These are phyloP conservation scores for Apocrypta bakeri DNA, from an alignment of 1,140 invertebrate genomes.

Conservation along the genomic window DNA sequence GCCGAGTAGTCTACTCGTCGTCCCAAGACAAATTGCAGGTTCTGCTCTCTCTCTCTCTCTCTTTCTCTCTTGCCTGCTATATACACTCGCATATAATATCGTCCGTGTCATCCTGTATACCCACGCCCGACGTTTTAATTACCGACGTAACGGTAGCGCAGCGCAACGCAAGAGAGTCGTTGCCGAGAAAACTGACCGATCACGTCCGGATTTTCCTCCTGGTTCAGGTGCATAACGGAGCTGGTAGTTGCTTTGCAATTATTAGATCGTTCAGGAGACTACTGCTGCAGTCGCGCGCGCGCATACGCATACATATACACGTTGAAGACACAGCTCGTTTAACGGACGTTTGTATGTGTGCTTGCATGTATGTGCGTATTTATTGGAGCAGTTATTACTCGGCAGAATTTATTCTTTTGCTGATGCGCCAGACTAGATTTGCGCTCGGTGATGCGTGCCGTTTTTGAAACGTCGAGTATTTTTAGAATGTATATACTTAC, in stretches of 20 bases:
- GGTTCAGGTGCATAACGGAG: slow-evolving; percentile 16
- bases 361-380: background rate
- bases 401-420: background rate
- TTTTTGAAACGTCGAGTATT: background rate
- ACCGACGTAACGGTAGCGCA: background rate
- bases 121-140: slow-evolving; percentile 20
- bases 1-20: too few species aligned
- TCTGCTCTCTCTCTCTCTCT: background rate
- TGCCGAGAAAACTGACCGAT: slow-evolving; percentile 7
- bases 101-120: background rate
- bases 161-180: too few species aligned
- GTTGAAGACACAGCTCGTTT: slow-evolving; percentile 16
- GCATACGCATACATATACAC: too few species aligned
- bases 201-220: slow-evolving; percentile 21
- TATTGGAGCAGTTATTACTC: background rate
- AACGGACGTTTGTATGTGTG: background rate
- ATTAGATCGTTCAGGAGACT: background rate
- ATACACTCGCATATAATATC: background rate
- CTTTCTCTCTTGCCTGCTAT: background rate
- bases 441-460: background rate
- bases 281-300: slow-evolving; percentile 37
- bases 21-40: background rate
- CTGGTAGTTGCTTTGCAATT: slow-evolving; percentile 25
- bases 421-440: too few species aligned
- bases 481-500: background rate